Evolutionary conservation across 2,888 invertebrate genomes (phyloP), one percentile per base, ranked within the genome.

Genomic region (Ethmia dodecea): DNA sequence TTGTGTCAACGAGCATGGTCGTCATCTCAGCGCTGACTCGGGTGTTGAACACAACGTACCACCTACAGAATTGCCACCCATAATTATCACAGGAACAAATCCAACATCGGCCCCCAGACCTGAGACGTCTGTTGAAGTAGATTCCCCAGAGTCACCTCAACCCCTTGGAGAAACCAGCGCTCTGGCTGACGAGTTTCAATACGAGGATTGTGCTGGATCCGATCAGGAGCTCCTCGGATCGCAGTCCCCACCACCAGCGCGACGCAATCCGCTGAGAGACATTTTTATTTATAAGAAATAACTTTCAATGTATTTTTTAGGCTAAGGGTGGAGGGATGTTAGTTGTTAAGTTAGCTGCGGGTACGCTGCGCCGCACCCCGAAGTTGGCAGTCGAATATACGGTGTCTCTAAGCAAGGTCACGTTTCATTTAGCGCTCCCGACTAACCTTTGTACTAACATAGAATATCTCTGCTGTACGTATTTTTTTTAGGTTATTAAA

Each of bases 271-370:
- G 6, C 18, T 18, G 18, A 18, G 32, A 11, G 13, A 32, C 15
- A 14, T 32, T 1, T 8, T 14, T 13, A 10, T 13, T 28, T 35
- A 18, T 13, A 31, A 22, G 13, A 18, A 24, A 10, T 31, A n/a
- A n/a, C n/a, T n/a, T n/a, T n/a, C n/a, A n/a, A n/a, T n/a, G n/a
- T n/a, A n/a, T 18, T 31, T 32, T 25, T 14, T 32, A 32, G 25
- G 24, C 25, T 33, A 33, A 33, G 27, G 33, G 33, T 33, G 33
- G 33, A 33, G 33, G 33, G 18, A 16, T 33, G 27, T 33, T 25
- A 32, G 25, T 25, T 20, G n/a, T n/a, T n/a, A n/a, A n/a, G n/a
- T n/a, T n/a, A n/a, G n/a, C n/a, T n/a, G n/a, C n/a, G n/a, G n/a
- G n/a, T n/a, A n/a, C n/a, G n/a, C n/a, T n/a, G n/a, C n/a, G n/a